Evolutionary conservation across 2,797 vertebrate genomes (phyloP).

Genomic region (Sciurus carolinensis): DNA sequence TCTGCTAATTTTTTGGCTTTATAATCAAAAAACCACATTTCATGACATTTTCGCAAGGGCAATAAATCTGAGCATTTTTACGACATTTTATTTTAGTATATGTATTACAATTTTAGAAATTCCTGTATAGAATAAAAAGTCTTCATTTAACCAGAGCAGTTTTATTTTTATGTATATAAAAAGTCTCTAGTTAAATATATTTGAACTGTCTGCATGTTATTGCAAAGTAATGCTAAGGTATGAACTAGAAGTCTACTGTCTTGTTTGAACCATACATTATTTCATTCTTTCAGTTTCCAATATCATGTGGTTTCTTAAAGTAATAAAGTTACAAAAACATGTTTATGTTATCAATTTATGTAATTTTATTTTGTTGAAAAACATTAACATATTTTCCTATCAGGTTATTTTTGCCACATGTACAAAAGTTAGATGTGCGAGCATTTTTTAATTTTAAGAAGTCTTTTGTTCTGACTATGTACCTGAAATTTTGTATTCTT

Average conservation of each 20-base stretch:
- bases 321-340: slow-evolving; percentile 36
- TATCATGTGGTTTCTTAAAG: not conserved
- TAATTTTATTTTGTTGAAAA: slow-evolving; percentile 27
- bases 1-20: slow-evolving; percentile 24
- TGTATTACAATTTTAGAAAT: slow-evolving; percentile 38
- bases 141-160: not conserved
- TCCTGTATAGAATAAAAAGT: slow-evolving; percentile 12
- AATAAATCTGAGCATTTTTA: not conserved
- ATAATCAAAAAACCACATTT: not conserved
- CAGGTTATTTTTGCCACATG: slow-evolving; percentile 34
- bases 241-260: not conserved
- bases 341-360: not conserved
- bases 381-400: slow-evolving; percentile 5
- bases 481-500: not conserved
- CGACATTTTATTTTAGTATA: slow-evolving; percentile 14
- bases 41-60: slow-evolving; percentile 43
- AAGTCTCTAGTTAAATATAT: slow-evolving; percentile 26
- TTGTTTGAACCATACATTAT: not conserved
- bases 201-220: not conserved
- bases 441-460: not conserved
- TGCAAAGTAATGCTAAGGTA: not conserved
- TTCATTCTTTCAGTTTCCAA: not conserved
- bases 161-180: slow-evolving; percentile 47
- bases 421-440: not conserved
- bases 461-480: not conserved